Evolutionary conservation across 2,888 invertebrate genomes (phyloP).

Genomic region (Limnephilus auricula): DNA sequence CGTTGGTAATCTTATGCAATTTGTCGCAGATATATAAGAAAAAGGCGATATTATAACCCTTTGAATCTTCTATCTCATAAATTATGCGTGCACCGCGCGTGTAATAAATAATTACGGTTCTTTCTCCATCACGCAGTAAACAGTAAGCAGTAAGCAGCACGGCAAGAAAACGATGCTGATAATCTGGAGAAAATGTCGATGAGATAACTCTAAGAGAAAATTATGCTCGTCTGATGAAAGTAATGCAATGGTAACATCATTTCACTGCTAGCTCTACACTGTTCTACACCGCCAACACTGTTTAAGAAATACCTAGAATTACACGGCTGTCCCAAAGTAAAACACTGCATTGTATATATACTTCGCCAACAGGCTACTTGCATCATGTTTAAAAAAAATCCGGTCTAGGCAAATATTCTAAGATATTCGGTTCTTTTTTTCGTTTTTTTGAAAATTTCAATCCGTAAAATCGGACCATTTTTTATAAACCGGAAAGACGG

Average conservation of each 20-base stretch:
- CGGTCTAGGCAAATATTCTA: too few species aligned
- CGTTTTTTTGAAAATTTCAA: too few species aligned
- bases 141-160: not conserved
- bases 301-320: not conserved
- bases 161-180: not conserved
- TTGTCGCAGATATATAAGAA: too few species aligned
- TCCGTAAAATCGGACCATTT: too few species aligned
- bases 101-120: not conserved
- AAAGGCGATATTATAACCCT: not conserved
- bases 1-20: too few species aligned
- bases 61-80: not conserved
- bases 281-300: constrained; percentile 7
- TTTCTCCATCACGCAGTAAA: not conserved
- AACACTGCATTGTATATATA: too few species aligned
- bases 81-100: not conserved
- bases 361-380: too few species aligned
- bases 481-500: too few species aligned
- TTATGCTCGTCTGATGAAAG: constrained; percentile 18
- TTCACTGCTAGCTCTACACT: not conserved
- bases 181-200: not conserved
- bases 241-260: not conserved
- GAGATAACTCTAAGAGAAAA: constrained; percentile 5
- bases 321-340: too few species aligned
- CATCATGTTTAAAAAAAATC: too few species aligned
- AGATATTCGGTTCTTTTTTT: too few species aligned